Conservation (phyloP, 2,113 vertebrate genomes). For the Procavia capensis region DNA sequence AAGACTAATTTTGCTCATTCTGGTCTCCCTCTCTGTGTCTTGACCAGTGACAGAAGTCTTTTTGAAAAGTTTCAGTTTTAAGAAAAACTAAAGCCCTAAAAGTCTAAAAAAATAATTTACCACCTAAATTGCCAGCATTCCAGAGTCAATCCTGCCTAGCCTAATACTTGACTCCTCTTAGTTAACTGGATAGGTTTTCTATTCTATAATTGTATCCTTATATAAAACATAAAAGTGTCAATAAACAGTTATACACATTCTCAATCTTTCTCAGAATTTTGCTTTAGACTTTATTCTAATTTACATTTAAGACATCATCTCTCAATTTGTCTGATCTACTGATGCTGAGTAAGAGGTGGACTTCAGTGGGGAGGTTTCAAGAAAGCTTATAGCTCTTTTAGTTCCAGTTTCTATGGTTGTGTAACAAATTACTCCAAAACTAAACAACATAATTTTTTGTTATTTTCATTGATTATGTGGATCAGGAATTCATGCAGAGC, state of each 20-base stretch:
- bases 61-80: constrained; percentile 50
- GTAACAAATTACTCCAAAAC: constrained; percentile 9
- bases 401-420: background rate
- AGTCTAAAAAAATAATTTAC: background rate
- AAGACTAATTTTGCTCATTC: constrained; percentile 47
- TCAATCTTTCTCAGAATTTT: constrained; percentile 27
- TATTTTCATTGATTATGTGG: background rate
- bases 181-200: background rate
- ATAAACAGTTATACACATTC: background rate
- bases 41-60: background rate
- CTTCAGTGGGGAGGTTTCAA: background rate
- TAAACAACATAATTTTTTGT: background rate
- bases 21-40: background rate
- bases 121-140: background rate
- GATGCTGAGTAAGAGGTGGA: background rate
- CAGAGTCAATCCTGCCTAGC: background rate
- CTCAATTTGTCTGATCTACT: background rate
- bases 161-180: background rate
- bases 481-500: background rate
- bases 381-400: background rate
- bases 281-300: background rate
- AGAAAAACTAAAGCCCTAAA: background rate
- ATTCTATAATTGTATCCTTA: background rate
- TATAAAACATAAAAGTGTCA: background rate
- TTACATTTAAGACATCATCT: background rate